Percentiles rank a stretch among this genome's conserved stretches.
Evolutionary conservation across 2,113 vertebrate species (phyloP).

Genomic region (Elanoides forficatus): DNA sequence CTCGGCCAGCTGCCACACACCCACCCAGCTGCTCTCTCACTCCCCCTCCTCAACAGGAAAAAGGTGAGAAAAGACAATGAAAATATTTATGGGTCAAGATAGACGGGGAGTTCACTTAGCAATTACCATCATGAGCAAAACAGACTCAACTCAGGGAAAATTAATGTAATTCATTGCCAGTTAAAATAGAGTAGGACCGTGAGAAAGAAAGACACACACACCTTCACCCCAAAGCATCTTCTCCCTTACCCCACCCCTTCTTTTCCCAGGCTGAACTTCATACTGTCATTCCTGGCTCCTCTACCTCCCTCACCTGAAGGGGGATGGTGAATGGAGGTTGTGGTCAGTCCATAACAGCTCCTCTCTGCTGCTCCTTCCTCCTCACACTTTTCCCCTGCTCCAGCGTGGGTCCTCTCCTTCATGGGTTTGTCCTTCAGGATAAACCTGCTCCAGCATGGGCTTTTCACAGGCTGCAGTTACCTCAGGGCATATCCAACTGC

Average conservation of each 20-base stretch:
- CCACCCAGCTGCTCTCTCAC: not conserved
- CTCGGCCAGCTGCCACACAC: not conserved
- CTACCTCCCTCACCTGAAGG: not conserved
- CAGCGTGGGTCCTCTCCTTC: not conserved
- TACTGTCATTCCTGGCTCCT: not conserved
- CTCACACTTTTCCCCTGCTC: not conserved
- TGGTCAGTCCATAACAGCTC: not conserved
- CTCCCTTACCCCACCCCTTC: not conserved
- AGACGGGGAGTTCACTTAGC: not conserved
- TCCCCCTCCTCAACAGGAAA: not conserved
- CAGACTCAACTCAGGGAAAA: not conserved
- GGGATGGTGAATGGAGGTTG: rapidly evolving
- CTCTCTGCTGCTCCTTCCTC: not conserved
- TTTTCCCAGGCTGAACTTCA: not conserved
- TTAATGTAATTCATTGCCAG: not conserved
- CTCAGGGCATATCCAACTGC: not conserved
- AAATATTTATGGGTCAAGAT: not conserved
- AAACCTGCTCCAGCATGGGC: not conserved
- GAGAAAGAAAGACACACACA: rapidly evolving
- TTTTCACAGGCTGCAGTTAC: not conserved
- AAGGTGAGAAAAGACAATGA: not conserved
- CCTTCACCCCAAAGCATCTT: not conserved
- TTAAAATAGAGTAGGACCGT: not conserved
- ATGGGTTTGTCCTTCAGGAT: not conserved
- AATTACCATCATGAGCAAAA: not conserved